Conservation (phyloP, 1,140 invertebrate genomes). For the Orussus abietinus region DNA sequence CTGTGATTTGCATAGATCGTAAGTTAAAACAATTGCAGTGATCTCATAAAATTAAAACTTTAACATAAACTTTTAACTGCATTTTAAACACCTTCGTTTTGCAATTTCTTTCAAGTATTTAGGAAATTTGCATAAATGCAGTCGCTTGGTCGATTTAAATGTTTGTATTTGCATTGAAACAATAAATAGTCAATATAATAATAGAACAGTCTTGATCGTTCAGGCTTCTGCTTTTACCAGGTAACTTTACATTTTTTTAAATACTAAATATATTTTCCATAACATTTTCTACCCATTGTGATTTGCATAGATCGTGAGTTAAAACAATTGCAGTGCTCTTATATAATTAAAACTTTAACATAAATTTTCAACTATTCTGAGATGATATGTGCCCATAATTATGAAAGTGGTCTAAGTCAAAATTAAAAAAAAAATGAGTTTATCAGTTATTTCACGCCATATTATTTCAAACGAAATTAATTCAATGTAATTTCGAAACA, state of each 20-base stretch:
- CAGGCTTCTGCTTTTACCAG: constrained; percentile 68
- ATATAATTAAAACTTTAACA: neutral
- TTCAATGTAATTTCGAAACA: too few species aligned
- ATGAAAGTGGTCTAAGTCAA: too few species aligned
- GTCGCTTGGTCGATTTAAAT: neutral
- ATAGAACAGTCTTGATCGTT: constrained; percentile 64
- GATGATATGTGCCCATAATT: too few species aligned
- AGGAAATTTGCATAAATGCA: constrained; percentile 24
- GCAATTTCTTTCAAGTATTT: constrained; percentile 25
- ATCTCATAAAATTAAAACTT: neutral
- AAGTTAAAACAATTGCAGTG: constrained; percentile 2
- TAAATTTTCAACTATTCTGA: neutral
- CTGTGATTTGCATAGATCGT: neutral
- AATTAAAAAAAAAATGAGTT: too few species aligned
- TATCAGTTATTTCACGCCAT: too few species aligned
- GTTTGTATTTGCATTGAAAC: constrained; percentile 10
- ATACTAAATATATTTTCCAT: neutral
- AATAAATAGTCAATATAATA: too few species aligned
- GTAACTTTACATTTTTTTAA: constrained; percentile 18
- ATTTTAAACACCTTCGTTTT: neutral
- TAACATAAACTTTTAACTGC: neutral
- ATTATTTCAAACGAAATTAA: too few species aligned
- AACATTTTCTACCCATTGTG: neutral
- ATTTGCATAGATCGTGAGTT: neutral
- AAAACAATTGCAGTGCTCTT: neutral